Conservation (phyloP, 1,140 invertebrate genomes). For the Saccostrea echinata region DNA sequence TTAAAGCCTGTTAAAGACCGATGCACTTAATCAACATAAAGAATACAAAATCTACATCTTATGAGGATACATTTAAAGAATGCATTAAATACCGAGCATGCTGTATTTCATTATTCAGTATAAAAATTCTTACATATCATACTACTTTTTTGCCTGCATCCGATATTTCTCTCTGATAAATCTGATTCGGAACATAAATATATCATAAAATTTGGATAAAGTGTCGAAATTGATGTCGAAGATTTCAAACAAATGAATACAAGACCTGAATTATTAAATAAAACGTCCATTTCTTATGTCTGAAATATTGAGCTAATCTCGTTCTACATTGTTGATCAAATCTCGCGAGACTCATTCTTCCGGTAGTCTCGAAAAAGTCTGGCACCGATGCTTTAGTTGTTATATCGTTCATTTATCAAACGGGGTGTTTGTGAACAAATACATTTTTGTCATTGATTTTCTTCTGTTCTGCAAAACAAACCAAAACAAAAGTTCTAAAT, state of each 20-base stretch:
- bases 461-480: background rate
- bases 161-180: background rate
- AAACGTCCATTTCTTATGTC: background rate
- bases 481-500: background rate
- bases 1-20: too few relatives aligned
- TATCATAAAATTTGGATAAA: background rate
- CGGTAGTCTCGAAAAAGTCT: background rate
- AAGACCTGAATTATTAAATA: conserved; percentile 9
- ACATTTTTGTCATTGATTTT: background rate
- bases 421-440: background rate
- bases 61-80: too few relatives aligned
- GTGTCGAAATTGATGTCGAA: background rate
- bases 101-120: too few relatives aligned
- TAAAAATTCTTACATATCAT: too few relatives aligned
- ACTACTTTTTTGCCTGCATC: background rate
- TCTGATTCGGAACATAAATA: background rate
- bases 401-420: background rate
- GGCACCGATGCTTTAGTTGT: background rate
- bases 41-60: too few relatives aligned
- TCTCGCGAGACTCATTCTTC: background rate
- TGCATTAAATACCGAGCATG: too few relatives aligned
- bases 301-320: conserved; percentile 9
- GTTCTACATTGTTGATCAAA: conserved; percentile 1
- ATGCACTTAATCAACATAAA: too few relatives aligned
- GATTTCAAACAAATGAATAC: background rate